phyloP scores from a whole-genome alignment of 2,797 vertebrate genomes.

The Sebastes steindachneri region DNA sequence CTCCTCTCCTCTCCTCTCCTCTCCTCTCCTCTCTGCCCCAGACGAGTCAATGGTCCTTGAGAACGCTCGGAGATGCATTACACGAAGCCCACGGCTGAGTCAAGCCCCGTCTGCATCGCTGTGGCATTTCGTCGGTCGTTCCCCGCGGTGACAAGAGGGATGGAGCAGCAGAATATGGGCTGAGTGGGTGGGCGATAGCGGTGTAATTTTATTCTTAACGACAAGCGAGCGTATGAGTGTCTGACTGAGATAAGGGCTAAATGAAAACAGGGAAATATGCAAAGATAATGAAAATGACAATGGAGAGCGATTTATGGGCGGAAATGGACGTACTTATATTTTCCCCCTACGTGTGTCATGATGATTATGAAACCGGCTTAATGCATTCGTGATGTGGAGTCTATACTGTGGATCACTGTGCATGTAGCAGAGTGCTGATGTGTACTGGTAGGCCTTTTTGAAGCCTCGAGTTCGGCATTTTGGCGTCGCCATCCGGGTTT shows the following conservation, averaged over 20 bases:
- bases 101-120: slow-evolving; percentile 16
- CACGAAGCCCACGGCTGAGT: slow-evolving; percentile 25
- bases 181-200: slow-evolving; percentile 26
- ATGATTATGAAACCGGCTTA: slow-evolving; percentile 13
- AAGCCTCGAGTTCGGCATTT: too few relatives aligned
- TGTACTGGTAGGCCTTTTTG: background rate
- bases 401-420: background rate
- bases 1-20: background rate
- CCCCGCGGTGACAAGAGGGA: slow-evolving; percentile 5
- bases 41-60: slow-evolving; percentile 55
- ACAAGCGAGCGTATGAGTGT: slow-evolving; percentile 18
- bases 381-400: background rate
- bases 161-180: background rate
- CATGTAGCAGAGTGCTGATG: background rate
- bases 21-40: slow-evolving; percentile 15
- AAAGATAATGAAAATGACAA: slow-evolving; percentile 33
- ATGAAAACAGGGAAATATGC: slow-evolving; percentile 31
- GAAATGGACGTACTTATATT: background rate
- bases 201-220: slow-evolving; percentile 36
- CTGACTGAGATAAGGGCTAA: slow-evolving; percentile 22
- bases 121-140: slow-evolving; percentile 8
- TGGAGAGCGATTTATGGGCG: background rate
- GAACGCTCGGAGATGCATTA: slow-evolving; percentile 5
- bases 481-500: accelerated
- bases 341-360: background rate